Base-by-base conservation (phyloP, 2,797 vertebrate genomes). In the Falco columbarius region DNA sequence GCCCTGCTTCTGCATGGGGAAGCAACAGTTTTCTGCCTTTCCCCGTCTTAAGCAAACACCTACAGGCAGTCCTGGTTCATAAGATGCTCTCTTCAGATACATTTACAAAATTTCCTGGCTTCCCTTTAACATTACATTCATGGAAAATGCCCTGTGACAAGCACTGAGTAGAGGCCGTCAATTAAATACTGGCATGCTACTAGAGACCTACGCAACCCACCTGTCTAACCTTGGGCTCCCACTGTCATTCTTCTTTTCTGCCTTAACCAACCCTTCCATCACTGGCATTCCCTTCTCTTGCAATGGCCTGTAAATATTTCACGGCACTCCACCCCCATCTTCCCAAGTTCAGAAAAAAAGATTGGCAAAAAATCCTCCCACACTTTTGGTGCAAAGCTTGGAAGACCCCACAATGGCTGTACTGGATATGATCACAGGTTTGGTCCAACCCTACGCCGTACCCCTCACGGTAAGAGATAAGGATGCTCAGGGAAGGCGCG, bases 351-450 rank as follows among this genome's bases (percentile, higher is more conserved):
- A 67, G 24, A 15, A 34, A 40, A 19, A 44, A 52, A 36, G 5
- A 8, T 23, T 34, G 29, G 23, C 5, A 46, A 34, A 30, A 79
- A 40, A 27, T 27, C 44, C 58, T 44, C n/a, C 38, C 29, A 12
- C 7, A 0, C 17, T 26, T 75, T 5, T 7, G 19, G 40, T n/a
- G 46, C 15, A 20, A 61, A 70, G 32, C 32, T 21, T n/a, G 52
- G 36, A 29, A 56, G 81, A 73, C 12, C 17, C 26, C n/a, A 26
- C 21, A 44, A 3, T 7, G n/a, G 49, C 54, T 19, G 22, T 6
- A 7, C 6, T 4, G 36, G 30, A 3, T 3, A 10, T 1, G 20
- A 19, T 6, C 34, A 7, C 7, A 3, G 36, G 11, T 40, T 40
- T n/a, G 71, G 16, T 26, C 44, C 70, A 42, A 3, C 63, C 26